phyloP scores from a whole-genome alignment of 2,113 vertebrate genomes.

The Upupa epops region DNA sequence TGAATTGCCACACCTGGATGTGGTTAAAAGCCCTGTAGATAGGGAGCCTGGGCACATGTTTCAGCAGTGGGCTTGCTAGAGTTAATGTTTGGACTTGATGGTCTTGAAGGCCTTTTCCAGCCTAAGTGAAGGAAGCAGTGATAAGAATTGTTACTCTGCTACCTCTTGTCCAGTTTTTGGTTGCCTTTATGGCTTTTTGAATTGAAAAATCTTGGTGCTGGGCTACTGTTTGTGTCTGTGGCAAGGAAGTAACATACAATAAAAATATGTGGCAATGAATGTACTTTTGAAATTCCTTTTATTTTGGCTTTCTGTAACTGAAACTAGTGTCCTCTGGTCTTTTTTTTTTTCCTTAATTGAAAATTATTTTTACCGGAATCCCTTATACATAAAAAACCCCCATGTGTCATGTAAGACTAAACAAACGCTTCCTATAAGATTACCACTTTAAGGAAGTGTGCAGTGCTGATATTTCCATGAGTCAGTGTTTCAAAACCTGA shows the following conservation, averaged over 20 bases:
- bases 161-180: conserved; percentile 1
- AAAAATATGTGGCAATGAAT: not conserved
- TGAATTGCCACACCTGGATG: no score
- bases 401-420: conserved; percentile 61
- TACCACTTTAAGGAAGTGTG: conserved; percentile 79
- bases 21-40: no score
- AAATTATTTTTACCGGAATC: conserved; percentile 54
- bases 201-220: not conserved
- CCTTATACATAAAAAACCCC: conserved; percentile 63
- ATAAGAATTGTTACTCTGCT: not conserved
- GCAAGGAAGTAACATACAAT: not conserved
- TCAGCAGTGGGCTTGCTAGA: no score
- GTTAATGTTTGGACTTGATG: no score
- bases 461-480: conserved; percentile 67
- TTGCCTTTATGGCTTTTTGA: not conserved
- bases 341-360: conserved; percentile 18
- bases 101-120: no score
- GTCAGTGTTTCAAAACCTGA: conserved; percentile 72
- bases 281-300: not conserved
- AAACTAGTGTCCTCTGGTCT: not conserved
- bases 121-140: not conserved
- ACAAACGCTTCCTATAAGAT: conserved; percentile 71
- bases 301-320: not conserved
- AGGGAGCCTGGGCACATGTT: no score
- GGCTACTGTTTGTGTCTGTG: not conserved